Percentiles rank a stretch among this genome's conserved stretches.
phyloP scores from a whole-genome alignment of 2,888 invertebrate species.

The Hetaerina titia region DNA sequence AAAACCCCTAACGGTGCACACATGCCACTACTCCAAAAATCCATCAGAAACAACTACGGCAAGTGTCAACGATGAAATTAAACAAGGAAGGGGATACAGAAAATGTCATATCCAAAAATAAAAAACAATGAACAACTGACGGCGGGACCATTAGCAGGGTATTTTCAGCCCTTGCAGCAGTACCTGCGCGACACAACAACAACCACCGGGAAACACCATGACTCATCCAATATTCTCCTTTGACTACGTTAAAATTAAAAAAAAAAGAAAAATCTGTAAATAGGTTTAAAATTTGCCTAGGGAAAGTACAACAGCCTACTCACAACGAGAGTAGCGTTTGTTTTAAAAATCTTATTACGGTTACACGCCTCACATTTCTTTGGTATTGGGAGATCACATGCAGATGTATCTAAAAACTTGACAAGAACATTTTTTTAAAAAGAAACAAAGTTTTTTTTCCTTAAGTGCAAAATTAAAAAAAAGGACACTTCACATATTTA shows the following conservation, averaged over 20 bases:
- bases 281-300: constrained; percentile 70
- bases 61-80: constrained; percentile 69
- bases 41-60: constrained; percentile 69
- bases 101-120: constrained; percentile 67
- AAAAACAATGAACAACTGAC: constrained; percentile 66
- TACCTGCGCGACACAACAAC: constrained; percentile 71
- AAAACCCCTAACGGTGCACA: constrained; percentile 70
- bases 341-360: constrained; percentile 70
- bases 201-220: constrained; percentile 71
- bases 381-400: constrained; percentile 73
- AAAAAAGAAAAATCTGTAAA: constrained; percentile 70
- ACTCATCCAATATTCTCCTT: constrained; percentile 70
- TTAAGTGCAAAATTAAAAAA: constrained; percentile 62
- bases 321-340: constrained; percentile 68
- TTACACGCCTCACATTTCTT: constrained; percentile 71
- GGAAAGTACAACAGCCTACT: constrained; percentile 70
- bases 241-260: constrained; percentile 69
- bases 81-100: constrained; percentile 70
- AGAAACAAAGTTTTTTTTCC: constrained; percentile 51
- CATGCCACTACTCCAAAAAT: constrained; percentile 70
- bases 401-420: constrained; percentile 71
- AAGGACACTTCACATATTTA: constrained; percentile 66
- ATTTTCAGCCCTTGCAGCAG: constrained; percentile 53
- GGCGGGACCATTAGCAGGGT: constrained; percentile 61
- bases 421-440: constrained; percentile 69